Percentiles rank a stretch among this genome's conserved stretches.
Conservation (phyloP, 2,113 vertebrate genomes). For the Thinocorus orbignyianus region DNA sequence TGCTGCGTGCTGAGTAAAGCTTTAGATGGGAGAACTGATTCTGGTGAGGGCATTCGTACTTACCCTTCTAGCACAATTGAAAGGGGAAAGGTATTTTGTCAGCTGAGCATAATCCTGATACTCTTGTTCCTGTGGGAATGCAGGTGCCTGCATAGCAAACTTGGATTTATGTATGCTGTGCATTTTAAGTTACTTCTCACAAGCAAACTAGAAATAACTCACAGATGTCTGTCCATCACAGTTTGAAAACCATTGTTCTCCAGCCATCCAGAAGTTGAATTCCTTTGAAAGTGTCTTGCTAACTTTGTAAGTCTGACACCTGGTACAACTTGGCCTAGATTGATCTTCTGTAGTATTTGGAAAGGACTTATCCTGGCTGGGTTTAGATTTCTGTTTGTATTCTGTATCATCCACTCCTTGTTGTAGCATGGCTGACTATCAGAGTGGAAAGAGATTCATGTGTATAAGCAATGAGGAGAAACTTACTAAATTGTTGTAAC, state of each 20-base stretch:
- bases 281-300: not conserved
- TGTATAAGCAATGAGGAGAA: not conserved
- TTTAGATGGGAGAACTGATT: not conserved
- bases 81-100: not conserved
- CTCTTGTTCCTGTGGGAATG: not conserved
- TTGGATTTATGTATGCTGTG: not conserved
- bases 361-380: not conserved
- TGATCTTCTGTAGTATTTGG: not conserved
- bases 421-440: not conserved
- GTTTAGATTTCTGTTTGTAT: not conserved
- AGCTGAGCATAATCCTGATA: fast-evolving
- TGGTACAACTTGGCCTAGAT: not conserved
- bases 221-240: not conserved
- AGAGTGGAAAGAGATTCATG: not conserved
- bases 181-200: not conserved
- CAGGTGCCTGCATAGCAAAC: not conserved
- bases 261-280: not conserved
- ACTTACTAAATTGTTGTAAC: not conserved
- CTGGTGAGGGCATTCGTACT: not conserved
- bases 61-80: not conserved
- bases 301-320: not conserved
- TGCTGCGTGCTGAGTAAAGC: not conserved
- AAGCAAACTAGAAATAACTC: not conserved
- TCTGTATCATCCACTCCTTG: not conserved
- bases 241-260: not conserved